Conservation (phyloP, 2,113 vertebrate genomes). For the Tragelaphus imberbis region DNA sequence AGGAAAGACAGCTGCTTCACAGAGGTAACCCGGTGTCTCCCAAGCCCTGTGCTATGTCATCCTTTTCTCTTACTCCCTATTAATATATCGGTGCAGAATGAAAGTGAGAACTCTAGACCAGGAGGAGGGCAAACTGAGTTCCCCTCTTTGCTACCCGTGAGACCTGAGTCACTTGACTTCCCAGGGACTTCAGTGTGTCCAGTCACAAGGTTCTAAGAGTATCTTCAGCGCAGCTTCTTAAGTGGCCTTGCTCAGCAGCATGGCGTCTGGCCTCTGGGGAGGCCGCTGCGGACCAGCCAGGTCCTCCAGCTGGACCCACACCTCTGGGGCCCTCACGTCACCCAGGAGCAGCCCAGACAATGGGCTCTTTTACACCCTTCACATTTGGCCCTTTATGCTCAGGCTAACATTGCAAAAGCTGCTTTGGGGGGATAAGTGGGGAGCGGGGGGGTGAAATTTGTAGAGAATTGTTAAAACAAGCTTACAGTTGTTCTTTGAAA, state of each 20-base stretch:
- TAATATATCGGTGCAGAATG: background rate
- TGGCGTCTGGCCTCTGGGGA: background rate
- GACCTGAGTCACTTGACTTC: background rate
- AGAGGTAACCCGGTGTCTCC: background rate
- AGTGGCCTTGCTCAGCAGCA: background rate
- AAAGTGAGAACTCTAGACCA: background rate
- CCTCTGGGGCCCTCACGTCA: background rate
- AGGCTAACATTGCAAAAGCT: background rate
- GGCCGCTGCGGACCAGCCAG: no score
- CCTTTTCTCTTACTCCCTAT: background rate
- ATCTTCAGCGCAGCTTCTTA: background rate
- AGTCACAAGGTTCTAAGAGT: background rate
- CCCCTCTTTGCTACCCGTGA: background rate
- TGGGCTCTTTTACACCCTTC: background rate
- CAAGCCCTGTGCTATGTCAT: background rate
- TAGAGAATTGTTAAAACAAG: constrained; percentile 51
- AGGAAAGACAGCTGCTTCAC: background rate
- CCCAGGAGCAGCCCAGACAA: constrained; percentile 23
- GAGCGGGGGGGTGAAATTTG: background rate
- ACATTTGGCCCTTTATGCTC: constrained; percentile 6
- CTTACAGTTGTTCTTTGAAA: constrained; percentile 65
- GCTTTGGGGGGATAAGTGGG: background rate
- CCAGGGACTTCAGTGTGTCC: background rate
- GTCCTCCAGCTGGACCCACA: background rate
- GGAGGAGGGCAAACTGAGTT: background rate